Conservation (phyloP, 2,797 vertebrate species). For the Eulemur coronatus region DNA sequence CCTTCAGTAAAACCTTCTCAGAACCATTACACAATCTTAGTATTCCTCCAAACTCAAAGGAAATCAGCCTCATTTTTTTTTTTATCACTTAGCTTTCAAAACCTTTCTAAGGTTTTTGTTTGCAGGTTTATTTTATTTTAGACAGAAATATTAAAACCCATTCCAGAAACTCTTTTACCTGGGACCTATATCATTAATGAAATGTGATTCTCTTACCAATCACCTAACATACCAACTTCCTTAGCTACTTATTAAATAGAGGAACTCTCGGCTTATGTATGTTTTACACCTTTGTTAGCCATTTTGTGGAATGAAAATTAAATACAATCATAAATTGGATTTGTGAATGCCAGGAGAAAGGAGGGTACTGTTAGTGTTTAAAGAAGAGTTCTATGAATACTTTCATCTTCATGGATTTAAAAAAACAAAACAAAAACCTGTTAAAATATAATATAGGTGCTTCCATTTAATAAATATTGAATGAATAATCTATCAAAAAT, state of each 20-base stretch:
- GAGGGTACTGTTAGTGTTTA: neutral
- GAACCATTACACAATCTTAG: neutral
- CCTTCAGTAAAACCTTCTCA: neutral
- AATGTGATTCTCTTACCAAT: neutral
- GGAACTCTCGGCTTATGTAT: neutral
- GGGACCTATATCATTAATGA: neutral
- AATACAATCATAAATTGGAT: neutral
- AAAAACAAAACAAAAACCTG: neutral
- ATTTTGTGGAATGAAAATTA: slow-evolving; percentile 34
- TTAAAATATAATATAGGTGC: neutral
- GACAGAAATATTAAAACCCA: neutral
- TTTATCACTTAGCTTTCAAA: slow-evolving; percentile 10
- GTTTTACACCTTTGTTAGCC: neutral
- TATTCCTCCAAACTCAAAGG: neutral
- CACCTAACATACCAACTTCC: slow-evolving; percentile 1
- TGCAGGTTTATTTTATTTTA: neutral
- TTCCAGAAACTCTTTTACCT: slow-evolving; percentile 60
- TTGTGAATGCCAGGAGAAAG: neutral
- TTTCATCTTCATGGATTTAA: neutral
- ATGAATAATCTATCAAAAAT: neutral
- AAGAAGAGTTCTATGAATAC: neutral
- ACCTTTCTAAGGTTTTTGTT: neutral
- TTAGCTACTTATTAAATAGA: neutral
- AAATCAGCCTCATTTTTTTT: slow-evolving; percentile 9
- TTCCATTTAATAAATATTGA: neutral